Percentiles rank a stretch among this genome's conserved stretches.
Evolutionary conservation across 2,797 vertebrate species (phyloP).

Genomic region (Nyctalus aviator): DNA sequence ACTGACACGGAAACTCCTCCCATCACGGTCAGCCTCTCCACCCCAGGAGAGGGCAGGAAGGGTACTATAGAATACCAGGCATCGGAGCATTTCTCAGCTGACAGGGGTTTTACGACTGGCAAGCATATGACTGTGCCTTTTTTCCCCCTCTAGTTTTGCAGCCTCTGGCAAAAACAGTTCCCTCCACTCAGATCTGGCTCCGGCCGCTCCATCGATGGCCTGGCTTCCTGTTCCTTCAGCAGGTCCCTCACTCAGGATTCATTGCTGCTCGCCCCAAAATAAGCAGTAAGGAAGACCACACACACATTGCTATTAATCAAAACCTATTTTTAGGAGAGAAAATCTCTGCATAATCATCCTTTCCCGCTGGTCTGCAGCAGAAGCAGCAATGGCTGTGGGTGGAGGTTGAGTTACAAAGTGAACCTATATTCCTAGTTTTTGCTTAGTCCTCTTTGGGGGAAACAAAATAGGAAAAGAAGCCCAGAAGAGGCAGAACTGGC

Average conservation of each 20-base stretch:
- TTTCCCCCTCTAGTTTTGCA: background rate
- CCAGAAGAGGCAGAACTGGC: background rate
- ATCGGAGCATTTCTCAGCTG: background rate
- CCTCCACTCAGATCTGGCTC: slow-evolving; percentile 6
- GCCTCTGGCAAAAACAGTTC: slow-evolving; percentile 24
- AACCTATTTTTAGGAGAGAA: slow-evolving; percentile 69
- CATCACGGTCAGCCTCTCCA: background rate
- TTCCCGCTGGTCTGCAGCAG: slow-evolving; percentile 14
- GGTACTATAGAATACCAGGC: background rate
- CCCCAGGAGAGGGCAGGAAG: background rate
- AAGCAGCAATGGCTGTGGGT: slow-evolving; percentile 3
- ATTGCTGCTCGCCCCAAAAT: background rate
- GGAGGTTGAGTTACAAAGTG: background rate
- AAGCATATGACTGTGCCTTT: background rate
- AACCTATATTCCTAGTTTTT: background rate
- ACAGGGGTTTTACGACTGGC: background rate
- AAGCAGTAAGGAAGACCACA: slow-evolving; percentile 69
- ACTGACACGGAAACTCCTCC: background rate
- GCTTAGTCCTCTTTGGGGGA: background rate
- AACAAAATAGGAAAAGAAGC: background rate
- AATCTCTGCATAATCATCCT: background rate
- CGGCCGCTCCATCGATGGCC: background rate
- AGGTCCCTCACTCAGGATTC: slow-evolving; percentile 44
- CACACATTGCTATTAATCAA: slow-evolving; percentile 64
- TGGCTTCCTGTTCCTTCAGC: slow-evolving; percentile 59